phyloP scores from a whole-genome alignment of 2,113 vertebrate genomes.

The Trogon melanurus region DNA sequence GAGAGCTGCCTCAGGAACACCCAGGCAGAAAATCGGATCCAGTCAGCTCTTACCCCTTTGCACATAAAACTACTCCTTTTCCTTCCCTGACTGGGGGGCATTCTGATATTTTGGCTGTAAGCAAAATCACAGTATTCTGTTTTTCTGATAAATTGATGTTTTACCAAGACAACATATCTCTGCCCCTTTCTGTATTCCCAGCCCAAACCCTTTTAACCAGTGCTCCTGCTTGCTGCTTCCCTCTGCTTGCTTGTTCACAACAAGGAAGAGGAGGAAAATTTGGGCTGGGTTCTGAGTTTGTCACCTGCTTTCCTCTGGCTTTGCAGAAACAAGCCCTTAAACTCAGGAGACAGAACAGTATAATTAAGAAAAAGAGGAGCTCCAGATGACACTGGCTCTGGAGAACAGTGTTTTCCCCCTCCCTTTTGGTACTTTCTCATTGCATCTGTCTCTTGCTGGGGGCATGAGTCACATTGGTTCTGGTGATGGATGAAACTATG shows the following conservation, averaged over 20 bases:
- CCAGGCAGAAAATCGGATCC: not conserved
- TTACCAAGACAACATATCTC: not conserved
- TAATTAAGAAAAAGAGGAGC: not conserved
- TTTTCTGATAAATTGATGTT: not conserved
- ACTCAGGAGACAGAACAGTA: not conserved
- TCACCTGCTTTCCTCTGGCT: not conserved
- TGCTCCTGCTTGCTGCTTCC: not conserved
- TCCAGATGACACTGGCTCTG: not conserved
- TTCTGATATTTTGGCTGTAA: not conserved
- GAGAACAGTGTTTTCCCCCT: not conserved
- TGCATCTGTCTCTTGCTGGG: not conserved
- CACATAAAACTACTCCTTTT: accelerated
- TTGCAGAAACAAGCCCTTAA: not conserved
- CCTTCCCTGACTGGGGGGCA: not conserved
- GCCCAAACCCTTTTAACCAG: not conserved
- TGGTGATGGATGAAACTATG: slow-evolving; percentile 43
- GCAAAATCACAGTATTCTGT: not conserved
- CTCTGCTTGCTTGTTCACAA: not conserved
- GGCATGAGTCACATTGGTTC: slow-evolving; percentile 4
- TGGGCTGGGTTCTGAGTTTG: not conserved
- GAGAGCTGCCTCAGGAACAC: not conserved
- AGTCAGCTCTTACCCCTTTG: not conserved
- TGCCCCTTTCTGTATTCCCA: not conserved
- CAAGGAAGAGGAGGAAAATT: not conserved
- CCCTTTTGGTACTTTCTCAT: not conserved